A percentile compares a stretch with the other conserved stretches of the same genome.
These are phyloP conservation scores for Macrotis lagotis DNA, from an alignment of 2,113 vertebrate species.

Conservation along the genomic window DNA sequence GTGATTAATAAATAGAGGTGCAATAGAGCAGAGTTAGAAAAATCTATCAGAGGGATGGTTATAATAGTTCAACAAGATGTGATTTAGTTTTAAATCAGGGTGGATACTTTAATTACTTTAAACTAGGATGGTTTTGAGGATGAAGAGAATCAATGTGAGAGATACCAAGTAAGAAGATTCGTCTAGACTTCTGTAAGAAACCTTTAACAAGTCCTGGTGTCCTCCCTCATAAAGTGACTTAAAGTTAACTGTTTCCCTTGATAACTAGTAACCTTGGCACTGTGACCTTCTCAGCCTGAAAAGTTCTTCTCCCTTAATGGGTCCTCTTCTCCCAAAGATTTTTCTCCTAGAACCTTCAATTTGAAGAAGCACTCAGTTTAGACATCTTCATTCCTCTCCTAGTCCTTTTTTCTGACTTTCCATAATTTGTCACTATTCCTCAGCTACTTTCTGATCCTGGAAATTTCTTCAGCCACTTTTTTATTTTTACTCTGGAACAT, in stretches of 20 bases:
- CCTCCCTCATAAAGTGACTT: background rate
- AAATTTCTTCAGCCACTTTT: background rate
- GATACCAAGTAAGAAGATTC: background rate
- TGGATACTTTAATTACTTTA: background rate
- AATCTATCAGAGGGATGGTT: too few species aligned
- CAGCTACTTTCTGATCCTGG: background rate
- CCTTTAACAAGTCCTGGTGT: background rate
- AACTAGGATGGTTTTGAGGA: background rate
- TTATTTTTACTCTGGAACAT: background rate
- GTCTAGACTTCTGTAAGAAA: too few species aligned
- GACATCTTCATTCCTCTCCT: background rate
- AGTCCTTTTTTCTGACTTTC: background rate
- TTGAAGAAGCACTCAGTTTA: background rate
- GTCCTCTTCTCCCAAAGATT: background rate
- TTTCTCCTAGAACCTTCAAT: background rate
- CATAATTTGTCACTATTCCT: background rate
- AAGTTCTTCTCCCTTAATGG: background rate
- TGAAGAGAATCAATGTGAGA: background rate
- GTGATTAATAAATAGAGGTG: too few species aligned
- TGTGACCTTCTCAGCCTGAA: background rate
- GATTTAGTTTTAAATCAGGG: too few species aligned
- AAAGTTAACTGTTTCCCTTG: background rate
- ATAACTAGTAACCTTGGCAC: background rate
- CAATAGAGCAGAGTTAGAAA: too few species aligned
- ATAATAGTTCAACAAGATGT: too few species aligned